These are phyloP conservation scores for Catostylus mosaicus DNA, from an alignment of 30 jellyfish, hydroid and myxozoan species.

Conservation along the genomic window DNA sequence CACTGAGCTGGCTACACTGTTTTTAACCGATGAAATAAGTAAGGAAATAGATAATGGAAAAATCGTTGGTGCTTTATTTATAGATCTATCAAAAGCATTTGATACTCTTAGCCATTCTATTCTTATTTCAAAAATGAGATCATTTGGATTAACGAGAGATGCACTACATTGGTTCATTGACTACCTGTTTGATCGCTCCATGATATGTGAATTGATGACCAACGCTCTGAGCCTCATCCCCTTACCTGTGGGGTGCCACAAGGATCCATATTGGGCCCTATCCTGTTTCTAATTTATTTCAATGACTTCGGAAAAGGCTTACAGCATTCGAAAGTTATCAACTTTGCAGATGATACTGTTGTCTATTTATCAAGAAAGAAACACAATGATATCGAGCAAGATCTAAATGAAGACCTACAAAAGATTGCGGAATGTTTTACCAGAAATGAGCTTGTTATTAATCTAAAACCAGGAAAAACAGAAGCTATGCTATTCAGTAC, in stretches of 20 bases:
- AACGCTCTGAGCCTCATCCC: not conserved
- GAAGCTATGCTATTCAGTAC: too few species aligned
- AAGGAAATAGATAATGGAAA: slow-evolving; percentile 59
- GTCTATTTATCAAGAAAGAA: too few species aligned
- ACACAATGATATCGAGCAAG: too few species aligned
- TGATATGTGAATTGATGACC: not conserved
- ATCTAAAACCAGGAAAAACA: too few species aligned
- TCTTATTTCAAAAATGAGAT: slow-evolving; percentile 44
- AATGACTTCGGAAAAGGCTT: slow-evolving; percentile 1
- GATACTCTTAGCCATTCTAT: slow-evolving; percentile 75
- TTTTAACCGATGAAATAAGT: slow-evolving; percentile 56
- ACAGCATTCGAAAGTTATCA: slow-evolving; percentile 8
- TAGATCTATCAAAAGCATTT: slow-evolving; percentile 71
- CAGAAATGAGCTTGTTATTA: too few species aligned
- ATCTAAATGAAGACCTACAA: too few species aligned
- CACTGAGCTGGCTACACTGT: slow-evolving; percentile 52
- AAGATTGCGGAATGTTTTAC: too few species aligned
- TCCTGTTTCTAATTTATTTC: slow-evolving; percentile 1
- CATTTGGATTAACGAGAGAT: slow-evolving; percentile 51
- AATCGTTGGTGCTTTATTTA: slow-evolving; percentile 50
- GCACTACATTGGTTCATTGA: slow-evolving; percentile 54
- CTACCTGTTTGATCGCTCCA: not conserved
- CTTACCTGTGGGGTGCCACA: slow-evolving; percentile 6
- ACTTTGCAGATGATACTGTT: too few species aligned
- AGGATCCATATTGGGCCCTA: not conserved